These are phyloP conservation scores for Cololabis saira DNA, from an alignment of 2,113 vertebrate genomes.

Conservation along the genomic window DNA sequence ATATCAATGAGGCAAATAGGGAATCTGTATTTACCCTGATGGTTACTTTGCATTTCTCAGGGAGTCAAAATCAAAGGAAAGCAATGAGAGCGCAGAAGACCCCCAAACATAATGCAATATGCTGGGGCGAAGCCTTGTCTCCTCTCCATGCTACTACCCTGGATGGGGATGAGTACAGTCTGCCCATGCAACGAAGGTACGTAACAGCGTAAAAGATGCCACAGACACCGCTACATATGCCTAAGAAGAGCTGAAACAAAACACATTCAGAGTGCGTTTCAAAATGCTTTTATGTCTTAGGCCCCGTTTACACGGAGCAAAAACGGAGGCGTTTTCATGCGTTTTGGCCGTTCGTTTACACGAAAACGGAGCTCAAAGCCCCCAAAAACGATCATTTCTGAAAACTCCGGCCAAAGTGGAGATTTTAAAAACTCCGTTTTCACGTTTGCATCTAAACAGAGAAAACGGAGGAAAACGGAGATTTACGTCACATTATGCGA, in stretches of 20 bases:
- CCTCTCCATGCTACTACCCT: constrained; percentile 87
- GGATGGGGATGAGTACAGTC: constrained; percentile 87
- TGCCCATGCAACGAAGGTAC: constrained; percentile 88
- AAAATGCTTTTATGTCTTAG: no score
- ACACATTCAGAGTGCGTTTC: no score
- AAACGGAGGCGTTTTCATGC: no score
- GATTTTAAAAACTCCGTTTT: no score
- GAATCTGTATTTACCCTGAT: constrained; percentile 23
- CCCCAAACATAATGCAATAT: constrained; percentile 89
- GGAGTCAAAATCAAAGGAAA: constrained; percentile 94
- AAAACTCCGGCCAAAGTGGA: no score
- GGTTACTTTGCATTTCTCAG: constrained; percentile 66
- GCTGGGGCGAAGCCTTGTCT: constrained; percentile 88
- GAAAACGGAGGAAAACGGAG: no score
- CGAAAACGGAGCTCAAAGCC: no score
- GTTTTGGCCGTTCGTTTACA: no score
- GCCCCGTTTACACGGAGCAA: no score
- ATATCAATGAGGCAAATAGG: constrained; percentile 30
- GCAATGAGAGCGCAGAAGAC: constrained; percentile 86
- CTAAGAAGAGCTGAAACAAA: not conserved
- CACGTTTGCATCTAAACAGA: no score
- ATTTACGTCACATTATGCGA: no score
- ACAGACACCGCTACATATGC: not conserved
- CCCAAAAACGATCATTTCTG: no score
- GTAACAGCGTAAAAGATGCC: constrained; percentile 37